These are phyloP conservation scores for Microplitis deprimator DNA, from an alignment of 2,888 invertebrate genomes.

Conservation along the genomic window DNA sequence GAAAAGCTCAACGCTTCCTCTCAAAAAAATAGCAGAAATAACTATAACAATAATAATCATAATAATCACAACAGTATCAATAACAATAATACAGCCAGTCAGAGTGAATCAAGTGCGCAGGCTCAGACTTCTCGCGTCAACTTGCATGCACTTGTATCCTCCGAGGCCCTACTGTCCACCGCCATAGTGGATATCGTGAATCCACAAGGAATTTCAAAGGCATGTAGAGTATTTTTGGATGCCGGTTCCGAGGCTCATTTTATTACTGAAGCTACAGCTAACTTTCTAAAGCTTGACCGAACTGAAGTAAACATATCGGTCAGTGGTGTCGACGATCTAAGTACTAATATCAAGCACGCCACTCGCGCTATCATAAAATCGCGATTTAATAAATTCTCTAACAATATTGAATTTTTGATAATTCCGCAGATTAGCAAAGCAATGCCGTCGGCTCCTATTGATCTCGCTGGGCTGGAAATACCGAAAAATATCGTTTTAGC, in stretches of 20 bases:
- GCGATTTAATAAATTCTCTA: not conserved
- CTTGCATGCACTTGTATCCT: not conserved
- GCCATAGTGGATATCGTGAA: not conserved
- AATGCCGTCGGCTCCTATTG: not conserved
- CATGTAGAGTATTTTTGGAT: not conserved
- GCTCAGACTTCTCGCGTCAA: not conserved
- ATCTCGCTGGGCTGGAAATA: not conserved
- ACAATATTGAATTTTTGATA: not conserved
- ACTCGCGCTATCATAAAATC: slow-evolving; percentile 6
- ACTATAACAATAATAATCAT: not conserved
- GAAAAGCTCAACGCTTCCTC: not conserved
- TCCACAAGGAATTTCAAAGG: not conserved
- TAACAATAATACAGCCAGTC: too few species aligned
- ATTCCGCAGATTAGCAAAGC: slow-evolving; percentile 2
- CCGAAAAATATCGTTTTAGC: slow-evolving; percentile 3
- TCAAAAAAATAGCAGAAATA: too few species aligned
- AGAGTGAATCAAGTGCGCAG: too few species aligned
- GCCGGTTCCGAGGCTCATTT: not conserved
- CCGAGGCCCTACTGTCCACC: not conserved
- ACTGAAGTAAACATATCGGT: not conserved
- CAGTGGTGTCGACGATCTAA: not conserved
- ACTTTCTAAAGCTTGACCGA: not conserved
- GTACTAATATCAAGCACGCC: not conserved
- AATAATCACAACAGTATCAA: not conserved
- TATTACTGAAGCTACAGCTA: slow-evolving; percentile 8